Base-by-base conservation (phyloP, 1,140 invertebrate genomes). In the Drosophila sp. region DNA sequence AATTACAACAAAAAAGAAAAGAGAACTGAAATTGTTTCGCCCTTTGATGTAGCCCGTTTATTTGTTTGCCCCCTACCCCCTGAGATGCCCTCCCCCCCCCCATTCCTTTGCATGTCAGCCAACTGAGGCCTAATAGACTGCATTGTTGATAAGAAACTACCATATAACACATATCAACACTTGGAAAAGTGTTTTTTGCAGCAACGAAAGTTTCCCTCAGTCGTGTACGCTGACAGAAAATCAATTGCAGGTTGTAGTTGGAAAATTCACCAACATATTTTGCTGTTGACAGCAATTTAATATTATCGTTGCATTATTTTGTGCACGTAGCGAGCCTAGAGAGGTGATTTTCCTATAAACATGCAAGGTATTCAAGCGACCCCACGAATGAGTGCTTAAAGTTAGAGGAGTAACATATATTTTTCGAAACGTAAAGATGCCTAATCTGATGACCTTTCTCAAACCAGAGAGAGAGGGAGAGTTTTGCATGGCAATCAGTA, bases 251-350 rank as follows among this genome's bases (percentile, higher is more conserved):
- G 62, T 38, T 55, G 76, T 66, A 71, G 74, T 32, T 70, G 73
- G 79, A 80, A 75, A 82, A 87, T 78, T 74, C 81, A 89, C 83
- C 76, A 89, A 89, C 83, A 83, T 87, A 87, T 89, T 89, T 87
- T 89, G 72, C 41, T 87, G 83, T 87, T 87, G 83, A 87, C 83
- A 87, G 83, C 83, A 87, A 87, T 89, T 87, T 87, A 87, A 87
- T 87, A 87, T 86, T 86, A 86, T 87, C 84, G 84, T 73, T 76
- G 73, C 79, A 79, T 85, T 85, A 85, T 85, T 85, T 85, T 87
- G 83, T 85, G 82, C 82, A 85, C 83, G 83, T 76, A 79, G 44
- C 54, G 35, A 17, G 40, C 65, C 27, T 75, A 57, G 72, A 57
- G 7, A 65, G n/a, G 41, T 61, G 41, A 56, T 64, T 70, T 65